Evolutionary conservation across 2,797 vertebrate genomes (phyloP), one percentile per base, ranked within the genome.

Genomic region (Rhynchotus rufescens): DNA sequence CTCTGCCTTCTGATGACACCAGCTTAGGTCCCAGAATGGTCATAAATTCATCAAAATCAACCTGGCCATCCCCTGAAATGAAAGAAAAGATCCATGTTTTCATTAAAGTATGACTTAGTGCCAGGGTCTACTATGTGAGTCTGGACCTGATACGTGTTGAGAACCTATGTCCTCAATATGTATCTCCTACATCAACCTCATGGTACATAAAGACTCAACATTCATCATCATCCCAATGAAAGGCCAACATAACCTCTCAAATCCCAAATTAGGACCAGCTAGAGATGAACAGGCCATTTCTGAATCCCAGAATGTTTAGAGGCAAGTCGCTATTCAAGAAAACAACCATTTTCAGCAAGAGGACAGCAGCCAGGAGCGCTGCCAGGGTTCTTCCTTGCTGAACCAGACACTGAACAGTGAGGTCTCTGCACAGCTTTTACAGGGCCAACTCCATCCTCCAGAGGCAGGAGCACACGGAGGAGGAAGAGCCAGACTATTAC

Each of bases 11-110:
- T 5, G 99, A 99, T 0, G 98, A 99, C 73, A 99, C 98, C 68
- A 99, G 98, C 87, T 99, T 99, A 32, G 99, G 99, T 67, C 99
- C 99, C 60, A 99, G 98, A 96, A 99, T 99, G 34, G 99, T 99
- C 99, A 99, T 99, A 95, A 99, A 99, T 96, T 99, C 99, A 22
- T 99, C 98, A 83, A 99, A 99, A 94, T 99, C 99, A 67, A 99
- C 99, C 93, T 99, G 99, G 76, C 99, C 99, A 14, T 99, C 99
- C 90, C 99, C 99, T 99, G 96, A n/a, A 97, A 95, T 6, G 65
- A 74, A 68, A 93, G 57, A 65, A 72, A 69, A 73, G 2, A 49
- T 68, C 54, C 42, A 4, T 57, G 51, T 52, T 59, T 52, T 34
- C 26, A 84, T 3, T 34, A 38, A 66, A 64, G 67, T 32, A 28